Conservation (phyloP, 2,113 vertebrate genomes). For the Lota lota region DNA sequence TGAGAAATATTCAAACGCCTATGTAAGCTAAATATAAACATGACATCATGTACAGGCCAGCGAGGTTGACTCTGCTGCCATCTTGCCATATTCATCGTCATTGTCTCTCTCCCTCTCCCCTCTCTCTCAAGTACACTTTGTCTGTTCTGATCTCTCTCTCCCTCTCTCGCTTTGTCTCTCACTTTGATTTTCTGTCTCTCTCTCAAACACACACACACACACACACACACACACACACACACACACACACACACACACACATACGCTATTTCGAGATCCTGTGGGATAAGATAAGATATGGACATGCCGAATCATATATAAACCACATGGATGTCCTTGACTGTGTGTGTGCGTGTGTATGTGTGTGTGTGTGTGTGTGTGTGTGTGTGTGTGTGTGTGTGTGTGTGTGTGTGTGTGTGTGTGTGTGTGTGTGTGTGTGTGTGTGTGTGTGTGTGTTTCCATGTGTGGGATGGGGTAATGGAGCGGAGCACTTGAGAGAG, state of each 20-base stretch:
- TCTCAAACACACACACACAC: not conserved
- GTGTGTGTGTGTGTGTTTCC: not conserved
- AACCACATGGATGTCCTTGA: not conserved
- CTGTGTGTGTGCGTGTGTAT: not conserved
- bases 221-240: not conserved
- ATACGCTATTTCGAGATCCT: not conserved
- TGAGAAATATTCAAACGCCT: too few species aligned
- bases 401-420: too few species aligned
- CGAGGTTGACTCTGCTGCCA: too few species aligned
- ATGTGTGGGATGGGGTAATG: not conserved
- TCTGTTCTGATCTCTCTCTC: too few species aligned
- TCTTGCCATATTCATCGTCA: too few species aligned
- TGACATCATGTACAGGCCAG: too few species aligned
- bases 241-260: not conserved
- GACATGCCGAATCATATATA: too few species aligned
- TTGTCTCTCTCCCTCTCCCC: too few species aligned
- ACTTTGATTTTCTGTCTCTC: not conserved
- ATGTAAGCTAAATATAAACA: too few species aligned
- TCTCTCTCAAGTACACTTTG: too few species aligned
- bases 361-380: not conserved
- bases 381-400: not conserved
- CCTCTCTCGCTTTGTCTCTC: not conserved
- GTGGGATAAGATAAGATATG: not conserved
- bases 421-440: too few species aligned
- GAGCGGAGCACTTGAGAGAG: constrained; percentile 18